Evolutionary conservation across 2,797 vertebrate species (phyloP).

Genomic region (Ataeniobius toweri): DNA sequence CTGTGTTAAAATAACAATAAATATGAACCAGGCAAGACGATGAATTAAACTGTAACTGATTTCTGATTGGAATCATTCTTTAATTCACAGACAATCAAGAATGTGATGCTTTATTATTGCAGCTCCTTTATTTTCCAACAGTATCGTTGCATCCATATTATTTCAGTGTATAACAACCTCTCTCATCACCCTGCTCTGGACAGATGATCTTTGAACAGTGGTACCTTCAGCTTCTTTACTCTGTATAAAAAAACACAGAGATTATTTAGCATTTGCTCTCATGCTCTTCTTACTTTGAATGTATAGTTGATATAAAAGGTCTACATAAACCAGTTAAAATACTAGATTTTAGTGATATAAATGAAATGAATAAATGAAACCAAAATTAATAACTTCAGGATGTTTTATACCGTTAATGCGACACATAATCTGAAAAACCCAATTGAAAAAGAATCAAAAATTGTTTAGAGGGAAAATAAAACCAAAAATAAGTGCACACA

Average conservation of each 20-base stretch:
- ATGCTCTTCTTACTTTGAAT: not conserved
- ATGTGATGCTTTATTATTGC: not conserved
- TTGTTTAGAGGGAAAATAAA: not conserved
- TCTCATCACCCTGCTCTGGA: not conserved
- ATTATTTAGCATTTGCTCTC: conserved; percentile 2
- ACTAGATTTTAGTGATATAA: not conserved
- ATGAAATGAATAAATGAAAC: not conserved
- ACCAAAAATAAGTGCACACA: not conserved
- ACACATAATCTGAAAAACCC: not conserved
- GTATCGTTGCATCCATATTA: not conserved
- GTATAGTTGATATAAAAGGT: not conserved
- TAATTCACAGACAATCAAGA: not conserved
- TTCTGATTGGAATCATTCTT: not conserved
- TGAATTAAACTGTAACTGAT: not conserved
- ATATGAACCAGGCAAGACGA: not conserved
- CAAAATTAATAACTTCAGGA: not conserved
- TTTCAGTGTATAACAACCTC: not conserved
- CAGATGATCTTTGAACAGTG: too few species aligned
- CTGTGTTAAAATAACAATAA: not conserved
- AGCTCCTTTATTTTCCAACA: not conserved
- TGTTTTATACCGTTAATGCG: not conserved
- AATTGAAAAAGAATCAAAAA: not conserved
- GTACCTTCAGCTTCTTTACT: conserved; percentile 8
- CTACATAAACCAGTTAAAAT: not conserved
- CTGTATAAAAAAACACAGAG: conserved; percentile 5